Conservation (phyloP, 2,113 vertebrate genomes). For the Saguinus imperator region DNA sequence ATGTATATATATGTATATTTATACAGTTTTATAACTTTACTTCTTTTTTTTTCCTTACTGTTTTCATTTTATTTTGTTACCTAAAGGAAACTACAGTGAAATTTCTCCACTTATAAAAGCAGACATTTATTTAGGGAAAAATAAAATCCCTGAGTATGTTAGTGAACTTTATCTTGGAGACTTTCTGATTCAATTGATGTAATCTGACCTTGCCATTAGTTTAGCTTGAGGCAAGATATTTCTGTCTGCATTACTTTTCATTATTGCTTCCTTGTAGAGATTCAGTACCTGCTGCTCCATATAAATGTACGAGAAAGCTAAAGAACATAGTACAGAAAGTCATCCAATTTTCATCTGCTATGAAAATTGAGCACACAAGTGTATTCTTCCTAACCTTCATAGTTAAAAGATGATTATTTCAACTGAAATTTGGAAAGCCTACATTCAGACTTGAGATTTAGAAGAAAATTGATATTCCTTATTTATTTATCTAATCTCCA, state of each 20-base stretch:
- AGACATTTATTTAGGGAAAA: slow-evolving; percentile 32
- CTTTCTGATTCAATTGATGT: slow-evolving; percentile 79
- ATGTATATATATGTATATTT: neutral
- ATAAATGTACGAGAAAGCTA: slow-evolving; percentile 70
- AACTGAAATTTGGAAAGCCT: slow-evolving; percentile 74
- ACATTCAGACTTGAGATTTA: slow-evolving; percentile 56
- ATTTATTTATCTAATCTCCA: slow-evolving; percentile 73
- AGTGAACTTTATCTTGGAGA: slow-evolving; percentile 68
- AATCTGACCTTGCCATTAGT: slow-evolving; percentile 79
- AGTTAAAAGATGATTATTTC: slow-evolving; percentile 74
- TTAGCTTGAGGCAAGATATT: slow-evolving; percentile 79
- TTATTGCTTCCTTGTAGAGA: slow-evolving; percentile 70
- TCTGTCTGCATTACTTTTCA: slow-evolving; percentile 75
- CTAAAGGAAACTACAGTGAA: slow-evolving; percentile 17
- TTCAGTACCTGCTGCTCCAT: slow-evolving; percentile 65
- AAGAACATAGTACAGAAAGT: slow-evolving; percentile 61
- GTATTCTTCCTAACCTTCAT: neutral
- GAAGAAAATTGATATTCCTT: slow-evolving; percentile 75
- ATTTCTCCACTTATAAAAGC: neutral
- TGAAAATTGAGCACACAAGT: neutral
- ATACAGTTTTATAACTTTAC: neutral
- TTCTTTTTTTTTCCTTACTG: neutral
- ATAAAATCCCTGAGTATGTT: slow-evolving; percentile 43
- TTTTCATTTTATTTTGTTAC: neutral
- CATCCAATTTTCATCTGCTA: slow-evolving; percentile 64